These are phyloP conservation scores for Eucidaris tribuloides DNA, from an alignment of 35 echinoderm and acorn worm species.

Conservation along the genomic window DNA sequence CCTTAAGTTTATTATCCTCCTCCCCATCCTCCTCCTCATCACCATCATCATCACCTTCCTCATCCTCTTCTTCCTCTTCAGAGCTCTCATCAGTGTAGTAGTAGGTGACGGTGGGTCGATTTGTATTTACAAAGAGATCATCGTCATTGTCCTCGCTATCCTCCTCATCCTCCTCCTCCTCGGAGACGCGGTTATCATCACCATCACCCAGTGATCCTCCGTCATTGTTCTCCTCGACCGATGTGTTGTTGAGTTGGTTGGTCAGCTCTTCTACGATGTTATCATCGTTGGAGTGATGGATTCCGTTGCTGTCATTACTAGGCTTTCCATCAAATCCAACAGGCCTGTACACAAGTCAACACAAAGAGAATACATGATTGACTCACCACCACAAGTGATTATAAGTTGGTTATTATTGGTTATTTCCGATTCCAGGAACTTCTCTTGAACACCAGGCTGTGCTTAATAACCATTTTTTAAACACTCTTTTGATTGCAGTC, in stretches of 20 bases:
- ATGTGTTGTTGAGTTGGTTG: not conserved
- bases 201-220: not conserved
- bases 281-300: not conserved
- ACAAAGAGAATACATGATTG: no score
- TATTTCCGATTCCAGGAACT: no score
- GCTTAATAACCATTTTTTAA: no score
- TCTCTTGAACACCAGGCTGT: no score
- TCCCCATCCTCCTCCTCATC: not conserved
- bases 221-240: not conserved
- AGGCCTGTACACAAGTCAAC: no score
- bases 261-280: not conserved
- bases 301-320: no score
- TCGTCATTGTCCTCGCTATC: constrained; percentile 85
- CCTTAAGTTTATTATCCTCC: not conserved
- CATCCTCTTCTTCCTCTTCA: constrained; percentile 66
- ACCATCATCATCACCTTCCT: constrained; percentile 17
- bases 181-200: not conserved
- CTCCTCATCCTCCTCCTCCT: constrained; percentile 14
- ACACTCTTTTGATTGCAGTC: no score
- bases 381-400: no score
- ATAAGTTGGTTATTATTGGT: no score
- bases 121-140: constrained; percentile 93
- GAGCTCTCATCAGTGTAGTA: constrained; percentile 62
- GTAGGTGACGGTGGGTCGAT: constrained; percentile 74
- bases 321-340: no score